These are phyloP conservation scores for Catharus ustulatus DNA, from an alignment of 2,797 vertebrate genomes.

Conservation along the genomic window DNA sequence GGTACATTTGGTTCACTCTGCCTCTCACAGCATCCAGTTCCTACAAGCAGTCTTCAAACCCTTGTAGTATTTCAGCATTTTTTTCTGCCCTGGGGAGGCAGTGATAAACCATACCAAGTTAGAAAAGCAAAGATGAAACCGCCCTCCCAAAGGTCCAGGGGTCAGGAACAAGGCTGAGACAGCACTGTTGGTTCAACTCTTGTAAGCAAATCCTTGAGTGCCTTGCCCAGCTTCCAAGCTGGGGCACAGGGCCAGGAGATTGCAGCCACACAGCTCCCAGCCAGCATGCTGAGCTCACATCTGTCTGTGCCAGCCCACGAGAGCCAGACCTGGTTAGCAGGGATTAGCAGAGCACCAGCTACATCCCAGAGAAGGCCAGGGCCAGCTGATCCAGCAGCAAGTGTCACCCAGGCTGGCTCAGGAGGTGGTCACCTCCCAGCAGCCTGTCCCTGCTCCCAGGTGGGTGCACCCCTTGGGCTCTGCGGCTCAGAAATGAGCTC, in stretches of 20 bases:
- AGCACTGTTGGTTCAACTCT: not conserved
- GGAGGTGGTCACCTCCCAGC: not conserved
- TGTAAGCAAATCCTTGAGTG: not conserved
- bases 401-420: not conserved
- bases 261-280: not conserved
- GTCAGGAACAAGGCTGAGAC: not conserved
- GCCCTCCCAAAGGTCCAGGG: not conserved
- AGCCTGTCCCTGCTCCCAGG: not conserved
- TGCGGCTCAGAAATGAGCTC: not conserved
- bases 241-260: not conserved
- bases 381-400: not conserved
- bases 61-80: not conserved
- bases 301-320: not conserved
- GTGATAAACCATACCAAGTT: not conserved
- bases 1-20: not conserved
- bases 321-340: not conserved
- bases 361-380: not conserved
- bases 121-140: not conserved
- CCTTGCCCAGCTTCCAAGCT: not conserved
- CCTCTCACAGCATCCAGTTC: conserved; percentile 28
- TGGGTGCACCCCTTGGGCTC: not conserved
- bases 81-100: not conserved
- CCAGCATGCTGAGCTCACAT: not conserved
- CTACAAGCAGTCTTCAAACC: not conserved
- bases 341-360: not conserved